Percentiles rank a stretch among this genome's conserved stretches.
phyloP scores from a whole-genome alignment of 2,113 vertebrate genomes.

The Pseudopodoces humilis region DNA sequence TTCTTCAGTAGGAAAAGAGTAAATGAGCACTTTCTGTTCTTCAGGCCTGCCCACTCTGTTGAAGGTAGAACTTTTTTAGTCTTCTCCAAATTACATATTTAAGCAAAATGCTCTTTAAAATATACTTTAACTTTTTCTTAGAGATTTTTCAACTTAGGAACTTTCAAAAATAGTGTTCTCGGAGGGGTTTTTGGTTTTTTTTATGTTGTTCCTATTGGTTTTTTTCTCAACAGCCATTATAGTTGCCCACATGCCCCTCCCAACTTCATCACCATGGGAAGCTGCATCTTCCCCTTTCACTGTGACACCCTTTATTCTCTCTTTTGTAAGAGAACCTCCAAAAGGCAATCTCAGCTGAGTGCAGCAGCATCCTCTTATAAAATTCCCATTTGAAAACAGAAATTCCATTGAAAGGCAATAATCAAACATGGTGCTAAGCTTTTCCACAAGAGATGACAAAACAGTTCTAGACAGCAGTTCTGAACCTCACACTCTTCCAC shows the following conservation, averaged over 20 bases:
- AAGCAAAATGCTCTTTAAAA: background rate
- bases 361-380: background rate
- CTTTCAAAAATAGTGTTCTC: background rate
- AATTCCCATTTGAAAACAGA: background rate
- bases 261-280: background rate
- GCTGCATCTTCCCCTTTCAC: background rate
- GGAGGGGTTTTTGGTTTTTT: background rate
- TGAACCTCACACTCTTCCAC: background rate
- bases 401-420: background rate
- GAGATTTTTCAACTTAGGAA: background rate
- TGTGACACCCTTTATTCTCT: background rate
- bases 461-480: background rate
- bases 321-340: background rate
- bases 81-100: background rate
- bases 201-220: background rate
- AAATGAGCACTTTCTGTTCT: background rate
- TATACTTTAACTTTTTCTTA: background rate
- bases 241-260: background rate
- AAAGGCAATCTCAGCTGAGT: background rate
- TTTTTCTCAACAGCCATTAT: background rate
- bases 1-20: background rate
- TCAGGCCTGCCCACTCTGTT: background rate
- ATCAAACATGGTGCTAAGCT: accelerated
- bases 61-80: background rate
- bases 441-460: background rate